These are phyloP conservation scores for Agapornis canus DNA, from an alignment of 2,797 vertebrate species.

Conservation along the genomic window DNA sequence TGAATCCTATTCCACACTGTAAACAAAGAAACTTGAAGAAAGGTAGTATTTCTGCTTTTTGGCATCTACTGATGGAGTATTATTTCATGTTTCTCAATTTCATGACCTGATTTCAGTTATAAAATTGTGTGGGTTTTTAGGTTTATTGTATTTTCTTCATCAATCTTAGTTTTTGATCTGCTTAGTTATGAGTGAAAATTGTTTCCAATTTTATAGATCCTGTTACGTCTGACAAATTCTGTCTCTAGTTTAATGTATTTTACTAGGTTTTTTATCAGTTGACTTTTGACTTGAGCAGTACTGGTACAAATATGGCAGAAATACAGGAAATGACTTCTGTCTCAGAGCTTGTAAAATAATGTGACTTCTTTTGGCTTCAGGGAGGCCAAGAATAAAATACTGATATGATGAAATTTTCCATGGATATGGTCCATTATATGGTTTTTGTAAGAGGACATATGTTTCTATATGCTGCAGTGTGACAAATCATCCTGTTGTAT, in stretches of 20 bases:
- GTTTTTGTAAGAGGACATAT: accelerated
- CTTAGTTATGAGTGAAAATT: not conserved
- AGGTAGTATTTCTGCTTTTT: slow-evolving; percentile 3
- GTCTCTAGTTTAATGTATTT: not conserved
- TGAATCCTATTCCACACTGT: not conserved
- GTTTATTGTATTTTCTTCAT: not conserved
- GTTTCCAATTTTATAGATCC: not conserved
- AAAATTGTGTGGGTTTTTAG: not conserved
- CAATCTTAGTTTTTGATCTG: not conserved
- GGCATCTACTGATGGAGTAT: not conserved
- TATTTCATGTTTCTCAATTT: not conserved
- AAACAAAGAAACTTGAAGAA: slow-evolving; percentile 7
- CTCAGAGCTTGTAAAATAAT: not conserved
- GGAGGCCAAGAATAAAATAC: not conserved
- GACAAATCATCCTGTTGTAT: not conserved
- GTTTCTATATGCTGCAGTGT: not conserved
- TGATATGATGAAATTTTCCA: not conserved
- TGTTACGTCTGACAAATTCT: not conserved
- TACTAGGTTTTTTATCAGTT: not conserved
- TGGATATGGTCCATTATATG: not conserved
- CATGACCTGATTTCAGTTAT: not conserved
- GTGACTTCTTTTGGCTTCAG: not conserved
- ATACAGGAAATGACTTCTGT: not conserved
- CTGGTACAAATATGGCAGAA: not conserved
- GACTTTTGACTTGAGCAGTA: not conserved